Evolutionary conservation across 2,888 invertebrate genomes (phyloP).

Genomic region (Hermaeophaga mercurialis): DNA sequence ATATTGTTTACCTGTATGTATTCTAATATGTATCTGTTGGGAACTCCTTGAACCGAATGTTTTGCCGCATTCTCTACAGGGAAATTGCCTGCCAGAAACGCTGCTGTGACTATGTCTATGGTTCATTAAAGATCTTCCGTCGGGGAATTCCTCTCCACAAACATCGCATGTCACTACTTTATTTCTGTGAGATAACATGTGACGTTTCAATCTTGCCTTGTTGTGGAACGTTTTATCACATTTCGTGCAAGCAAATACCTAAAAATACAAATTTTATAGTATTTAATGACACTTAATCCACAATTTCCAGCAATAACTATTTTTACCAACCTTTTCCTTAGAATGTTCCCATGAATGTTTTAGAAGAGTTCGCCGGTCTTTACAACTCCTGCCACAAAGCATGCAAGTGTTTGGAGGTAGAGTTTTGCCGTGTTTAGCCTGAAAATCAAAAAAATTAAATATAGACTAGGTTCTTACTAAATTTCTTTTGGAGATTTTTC

Average conservation of each 20-base stretch:
- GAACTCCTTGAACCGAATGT: slow-evolving; percentile 85
- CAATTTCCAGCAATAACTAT: no score
- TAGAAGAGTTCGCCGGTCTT: slow-evolving; percentile 68
- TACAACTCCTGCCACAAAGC: slow-evolving; percentile 71
- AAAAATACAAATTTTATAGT: slow-evolving; percentile 8
- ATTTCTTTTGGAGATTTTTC: no score
- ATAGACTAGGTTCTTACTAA: no score
- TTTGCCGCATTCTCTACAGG: slow-evolving; percentile 83
- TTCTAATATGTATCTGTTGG: slow-evolving; percentile 84
- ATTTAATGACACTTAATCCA: no score
- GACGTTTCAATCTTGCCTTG: slow-evolving; percentile 68
- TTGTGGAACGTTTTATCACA: slow-evolving; percentile 75
- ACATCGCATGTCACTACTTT: slow-evolving; percentile 73
- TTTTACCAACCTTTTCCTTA: slow-evolving; percentile 56
- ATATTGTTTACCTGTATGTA: slow-evolving; percentile 65
- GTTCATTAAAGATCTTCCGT: slow-evolving; percentile 71
- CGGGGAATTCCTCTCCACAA: slow-evolving; percentile 73
- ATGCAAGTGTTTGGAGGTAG: slow-evolving; percentile 70
- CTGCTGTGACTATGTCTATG: slow-evolving; percentile 66
- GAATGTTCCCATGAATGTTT: slow-evolving; percentile 75
- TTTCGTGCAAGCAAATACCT: slow-evolving; percentile 64
- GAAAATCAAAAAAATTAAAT: no score
- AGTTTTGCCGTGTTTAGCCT: slow-evolving; percentile 64
- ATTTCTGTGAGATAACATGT: slow-evolving; percentile 73
- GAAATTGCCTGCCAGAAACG: slow-evolving; percentile 68